phyloP scores from a whole-genome alignment of 2,797 vertebrate species.

The Trematomus bernacchii region DNA sequence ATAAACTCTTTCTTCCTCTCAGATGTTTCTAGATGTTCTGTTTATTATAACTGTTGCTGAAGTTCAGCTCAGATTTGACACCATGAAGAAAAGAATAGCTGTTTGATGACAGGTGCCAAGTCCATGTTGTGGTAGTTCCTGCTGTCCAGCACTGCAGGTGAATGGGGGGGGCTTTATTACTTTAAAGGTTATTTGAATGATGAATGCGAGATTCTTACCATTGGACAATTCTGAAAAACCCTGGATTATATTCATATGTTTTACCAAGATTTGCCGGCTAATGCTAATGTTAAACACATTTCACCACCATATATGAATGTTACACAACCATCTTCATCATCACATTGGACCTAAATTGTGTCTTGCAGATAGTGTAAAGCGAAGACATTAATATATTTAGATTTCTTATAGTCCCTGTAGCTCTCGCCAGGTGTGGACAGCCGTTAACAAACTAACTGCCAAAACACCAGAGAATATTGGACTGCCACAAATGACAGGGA shows the following conservation, averaged over 20 bases:
- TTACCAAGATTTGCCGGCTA: no score
- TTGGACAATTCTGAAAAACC: neutral
- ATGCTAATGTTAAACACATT: no score
- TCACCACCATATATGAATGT: neutral
- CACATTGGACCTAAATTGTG: neutral
- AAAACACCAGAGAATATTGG: no score
- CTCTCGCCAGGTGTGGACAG: no score
- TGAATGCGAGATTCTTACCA: no score
- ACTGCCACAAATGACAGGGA: no score
- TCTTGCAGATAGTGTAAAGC: neutral
- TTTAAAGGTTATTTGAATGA: no score
- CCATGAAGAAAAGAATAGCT: neutral
- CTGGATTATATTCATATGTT: neutral
- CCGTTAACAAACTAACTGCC: no score
- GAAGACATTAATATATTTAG: no score
- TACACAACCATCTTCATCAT: neutral
- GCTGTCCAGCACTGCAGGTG: slow-evolving; percentile 1
- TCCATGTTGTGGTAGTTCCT: neutral
- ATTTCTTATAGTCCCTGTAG: no score
- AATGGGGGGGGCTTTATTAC: no score
- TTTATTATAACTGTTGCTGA: neutral
- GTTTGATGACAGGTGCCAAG: neutral
- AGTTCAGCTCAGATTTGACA: neutral
- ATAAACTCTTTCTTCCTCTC: slow-evolving; percentile 11
- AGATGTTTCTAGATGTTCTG: neutral